Evolutionary conservation across 1,140 invertebrate genomes (phyloP).

Genomic region (Drosophila tristis): DNA sequence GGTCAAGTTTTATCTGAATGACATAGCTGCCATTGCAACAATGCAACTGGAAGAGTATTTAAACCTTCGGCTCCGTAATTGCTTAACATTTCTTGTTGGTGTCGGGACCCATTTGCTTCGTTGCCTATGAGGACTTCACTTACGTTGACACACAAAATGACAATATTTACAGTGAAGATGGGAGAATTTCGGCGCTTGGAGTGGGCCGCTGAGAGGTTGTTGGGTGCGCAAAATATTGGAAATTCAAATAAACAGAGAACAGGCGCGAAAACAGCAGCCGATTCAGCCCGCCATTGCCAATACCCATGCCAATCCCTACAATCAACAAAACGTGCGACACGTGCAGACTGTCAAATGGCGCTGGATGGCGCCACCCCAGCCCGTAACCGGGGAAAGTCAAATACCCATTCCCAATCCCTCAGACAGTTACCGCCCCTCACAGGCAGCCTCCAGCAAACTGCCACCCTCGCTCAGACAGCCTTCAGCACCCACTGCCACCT

Average conservation of each 20-base stretch:
- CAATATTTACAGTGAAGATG: slow-evolving; percentile 50
- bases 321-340: slow-evolving; percentile 35
- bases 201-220: slow-evolving; percentile 17
- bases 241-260: slow-evolving; percentile 48
- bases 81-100: neutral
- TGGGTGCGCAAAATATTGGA: slow-evolving; percentile 42
- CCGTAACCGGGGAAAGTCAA: slow-evolving; percentile 1
- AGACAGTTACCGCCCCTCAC: neutral
- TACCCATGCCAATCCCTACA: neutral
- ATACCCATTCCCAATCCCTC: neutral
- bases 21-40: too few species aligned
- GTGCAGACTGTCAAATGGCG: slow-evolving; percentile 49
- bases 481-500: neutral
- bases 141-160: slow-evolving; percentile 50
- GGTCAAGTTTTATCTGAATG: too few species aligned
- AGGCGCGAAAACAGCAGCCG: slow-evolving; percentile 5
- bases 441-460: neutral
- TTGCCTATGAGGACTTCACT: slow-evolving; percentile 48
- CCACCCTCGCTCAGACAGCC: slow-evolving; percentile 1
- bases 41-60: too few species aligned
- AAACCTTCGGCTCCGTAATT: too few species aligned
- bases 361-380: slow-evolving; percentile 43
- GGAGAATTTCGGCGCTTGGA: neutral
- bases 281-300: neutral
- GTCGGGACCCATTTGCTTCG: slow-evolving; percentile 20